These are phyloP conservation scores for Achlya flavicornis DNA, from an alignment of 2,888 invertebrate species.

Conservation along the genomic window DNA sequence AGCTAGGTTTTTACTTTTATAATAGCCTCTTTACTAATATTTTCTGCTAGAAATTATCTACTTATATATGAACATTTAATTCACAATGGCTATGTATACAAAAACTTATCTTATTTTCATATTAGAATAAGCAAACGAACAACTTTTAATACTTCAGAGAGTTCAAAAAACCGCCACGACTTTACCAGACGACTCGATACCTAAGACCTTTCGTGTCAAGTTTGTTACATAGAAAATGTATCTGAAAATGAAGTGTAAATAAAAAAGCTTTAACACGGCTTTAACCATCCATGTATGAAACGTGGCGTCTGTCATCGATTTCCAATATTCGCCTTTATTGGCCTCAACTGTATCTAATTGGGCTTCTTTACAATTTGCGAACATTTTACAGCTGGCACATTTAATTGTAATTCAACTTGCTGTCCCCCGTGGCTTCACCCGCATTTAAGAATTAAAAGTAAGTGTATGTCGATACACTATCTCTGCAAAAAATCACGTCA, in stretches of 20 bases:
- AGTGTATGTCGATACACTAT: too few species aligned
- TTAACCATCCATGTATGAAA: background rate
- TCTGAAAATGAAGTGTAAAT: background rate
- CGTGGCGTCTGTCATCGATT: background rate
- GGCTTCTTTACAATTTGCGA: background rate
- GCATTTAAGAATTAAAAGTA: too few species aligned
- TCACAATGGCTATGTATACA: too few species aligned
- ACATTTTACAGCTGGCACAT: background rate
- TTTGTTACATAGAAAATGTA: background rate
- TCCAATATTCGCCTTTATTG: background rate
- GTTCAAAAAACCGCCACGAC: background rate
- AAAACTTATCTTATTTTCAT: too few species aligned
- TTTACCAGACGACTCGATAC: background rate
- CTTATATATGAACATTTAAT: too few species aligned
- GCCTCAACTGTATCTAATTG: background rate
- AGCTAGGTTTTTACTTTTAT: too few species aligned
- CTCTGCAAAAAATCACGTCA: too few species aligned
- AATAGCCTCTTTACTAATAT: too few species aligned
- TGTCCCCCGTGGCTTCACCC: too few species aligned
- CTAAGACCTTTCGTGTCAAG: background rate
- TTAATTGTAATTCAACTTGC: background rate
- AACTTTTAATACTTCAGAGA: too few species aligned
- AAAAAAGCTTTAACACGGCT: background rate
- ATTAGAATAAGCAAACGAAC: too few species aligned
- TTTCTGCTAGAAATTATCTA: too few species aligned